A percentile compares a stretch with the other conserved stretches of the same genome.
phyloP scores from a whole-genome alignment of 2,113 vertebrate genomes.

The Psilopogon haemacephalus region DNA sequence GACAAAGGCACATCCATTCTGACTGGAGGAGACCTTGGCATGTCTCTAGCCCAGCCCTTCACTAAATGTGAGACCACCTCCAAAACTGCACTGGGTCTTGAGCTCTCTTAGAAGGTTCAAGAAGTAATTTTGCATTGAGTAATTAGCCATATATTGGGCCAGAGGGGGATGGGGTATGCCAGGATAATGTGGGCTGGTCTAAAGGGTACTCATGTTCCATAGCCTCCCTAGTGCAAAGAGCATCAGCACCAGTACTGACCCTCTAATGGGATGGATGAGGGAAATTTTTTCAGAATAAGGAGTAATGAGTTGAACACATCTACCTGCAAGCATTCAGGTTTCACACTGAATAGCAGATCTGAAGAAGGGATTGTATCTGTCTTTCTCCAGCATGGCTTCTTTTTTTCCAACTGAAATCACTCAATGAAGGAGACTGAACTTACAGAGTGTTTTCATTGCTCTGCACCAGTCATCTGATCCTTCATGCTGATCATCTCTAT shows the following conservation, averaged over 20 bases:
- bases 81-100: neutral
- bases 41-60: neutral
- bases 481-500: neutral
- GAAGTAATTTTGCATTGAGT: neutral
- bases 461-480: neutral
- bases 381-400: neutral
- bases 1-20: neutral
- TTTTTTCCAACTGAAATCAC: neutral
- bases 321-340: neutral
- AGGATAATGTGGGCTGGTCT: neutral
- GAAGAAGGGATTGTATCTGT: neutral
- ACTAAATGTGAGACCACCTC: neutral
- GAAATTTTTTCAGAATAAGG: neutral
- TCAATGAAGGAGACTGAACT: neutral
- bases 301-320: neutral
- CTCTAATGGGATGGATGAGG: neutral
- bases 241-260: neutral
- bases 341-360: neutral
- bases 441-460: neutral
- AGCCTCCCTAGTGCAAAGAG: neutral
- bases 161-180: neutral
- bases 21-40: neutral
- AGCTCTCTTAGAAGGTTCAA: neutral
- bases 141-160: neutral
- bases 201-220: neutral